Percentiles rank a stretch among this genome's conserved stretches.
phyloP scores from a whole-genome alignment of 1,140 invertebrate genomes.

The Brachionus koreanus region DNA sequence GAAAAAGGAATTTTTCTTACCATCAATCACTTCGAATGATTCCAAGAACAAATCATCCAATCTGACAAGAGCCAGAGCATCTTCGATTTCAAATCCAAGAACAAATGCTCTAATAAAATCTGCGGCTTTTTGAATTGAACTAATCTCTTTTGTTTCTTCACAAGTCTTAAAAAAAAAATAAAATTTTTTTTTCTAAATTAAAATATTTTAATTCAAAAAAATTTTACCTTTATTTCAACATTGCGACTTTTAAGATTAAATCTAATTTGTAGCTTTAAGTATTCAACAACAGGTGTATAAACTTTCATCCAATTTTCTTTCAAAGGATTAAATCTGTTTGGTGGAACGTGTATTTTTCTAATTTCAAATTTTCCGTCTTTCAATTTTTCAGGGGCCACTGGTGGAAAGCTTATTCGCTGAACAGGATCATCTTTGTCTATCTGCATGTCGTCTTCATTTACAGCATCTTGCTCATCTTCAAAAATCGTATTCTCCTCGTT shows the following conservation, averaged over 20 bases:
- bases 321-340: constrained; percentile 79
- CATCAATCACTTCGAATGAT: constrained; percentile 90
- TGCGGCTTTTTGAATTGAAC: constrained; percentile 89
- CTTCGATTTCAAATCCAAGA: constrained; percentile 83
- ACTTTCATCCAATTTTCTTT: constrained; percentile 97
- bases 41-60: constrained; percentile 96
- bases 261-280: constrained; percentile 84
- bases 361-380: constrained; percentile 50
- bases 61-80: constrained; percentile 85
- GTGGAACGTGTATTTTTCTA: constrained; percentile 66
- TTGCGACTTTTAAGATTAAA: constrained; percentile 87
- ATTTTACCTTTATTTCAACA: constrained; percentile 71
- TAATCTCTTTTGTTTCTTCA: constrained; percentile 76
- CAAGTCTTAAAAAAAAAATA: constrained; percentile 55
- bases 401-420: constrained; percentile 9
- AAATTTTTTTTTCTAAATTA: background rate
- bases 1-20: constrained; percentile 49
- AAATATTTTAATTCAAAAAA: no score
- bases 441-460: background rate
- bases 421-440: constrained; percentile 3
- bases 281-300: constrained; percentile 89
- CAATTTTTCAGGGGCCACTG: background rate
- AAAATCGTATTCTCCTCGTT: background rate
- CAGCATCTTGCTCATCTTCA: constrained; percentile 20
- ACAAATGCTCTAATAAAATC: constrained; percentile 97